Evolutionary conservation across 2,797 vertebrate species (phyloP), one percentile per base, ranked within the genome.

Genomic region (Parauchenoglanis ngamensis): DNA sequence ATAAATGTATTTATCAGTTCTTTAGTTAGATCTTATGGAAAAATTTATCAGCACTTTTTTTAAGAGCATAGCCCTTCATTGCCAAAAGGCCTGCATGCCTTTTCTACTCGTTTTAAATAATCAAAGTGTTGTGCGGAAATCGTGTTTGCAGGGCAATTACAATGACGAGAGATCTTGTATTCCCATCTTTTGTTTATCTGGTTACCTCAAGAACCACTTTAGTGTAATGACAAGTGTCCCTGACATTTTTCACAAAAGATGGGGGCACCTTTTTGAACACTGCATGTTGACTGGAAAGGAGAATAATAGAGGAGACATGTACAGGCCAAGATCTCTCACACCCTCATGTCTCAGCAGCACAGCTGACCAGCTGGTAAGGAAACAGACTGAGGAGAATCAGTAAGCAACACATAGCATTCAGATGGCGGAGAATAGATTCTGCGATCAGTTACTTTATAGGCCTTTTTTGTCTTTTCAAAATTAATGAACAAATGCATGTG

Each of bases 291-390:
- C 87, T 89, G 49, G 31, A 59, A 88, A 80, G 52, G 75, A 65
- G 76, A 86, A 89, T 87, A 89, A 89, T 82, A 86, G 76, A 84
- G 82, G 72, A 85, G 87, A 90, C 86, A 77, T 90, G 88, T 88
- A 89, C 84, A 88, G 88, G 87, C 86, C 79, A 84, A 78, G 81
- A 89, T 89, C 88, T 89, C 86, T 91, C 82, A 54, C 82, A 79
- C 92, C 92, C 92, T 90, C 91, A 93, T 91, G 88, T 89, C 84
- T 84, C 84, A 63, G 25, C 86, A 86, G 84, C n/a, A 25, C 88
- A 90, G 88, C 89, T 89, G 89, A 87, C 89, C 84, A 80, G 89
- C 89, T 90, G 90, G 79, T 89, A 89, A 56, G 67, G 70, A 83
- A 84, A 85, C 86, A 86, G 67, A 90, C 76, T 75, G 87, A 44